These are phyloP conservation scores for Aphaenogaster ashmeadi DNA, from an alignment of 1,140 invertebrate genomes.

Conservation along the genomic window DNA sequence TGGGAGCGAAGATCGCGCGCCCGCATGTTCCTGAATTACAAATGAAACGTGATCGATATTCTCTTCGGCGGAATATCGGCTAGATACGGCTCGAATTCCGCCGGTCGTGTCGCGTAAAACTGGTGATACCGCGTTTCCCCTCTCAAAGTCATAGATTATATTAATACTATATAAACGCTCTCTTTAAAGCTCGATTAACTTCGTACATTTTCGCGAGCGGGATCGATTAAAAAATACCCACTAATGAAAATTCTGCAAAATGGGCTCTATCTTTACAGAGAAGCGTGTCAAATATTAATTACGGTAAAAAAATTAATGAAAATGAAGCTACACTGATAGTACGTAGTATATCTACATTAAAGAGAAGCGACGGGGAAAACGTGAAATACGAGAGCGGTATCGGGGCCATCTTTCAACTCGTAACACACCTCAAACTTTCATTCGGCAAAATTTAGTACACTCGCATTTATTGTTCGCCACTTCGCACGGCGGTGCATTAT, in stretches of 20 bases:
- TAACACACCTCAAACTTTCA: conserved; percentile 27
- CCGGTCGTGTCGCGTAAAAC: not conserved
- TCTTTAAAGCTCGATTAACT: not conserved
- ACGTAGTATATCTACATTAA: not conserved
- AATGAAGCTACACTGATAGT: not conserved
- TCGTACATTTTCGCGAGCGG: not conserved
- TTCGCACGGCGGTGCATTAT: conserved; percentile 39
- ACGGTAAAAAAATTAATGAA: not conserved
- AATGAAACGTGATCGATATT: conserved; percentile 42
- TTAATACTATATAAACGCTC: not conserved
- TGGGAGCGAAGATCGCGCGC: conserved; percentile 4
- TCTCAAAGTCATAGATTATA: not conserved
- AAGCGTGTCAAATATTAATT: not conserved
- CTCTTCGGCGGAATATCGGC: not conserved
- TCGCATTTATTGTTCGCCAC: conserved; percentile 29
- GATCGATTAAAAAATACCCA: not conserved
- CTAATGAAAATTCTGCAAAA: not conserved
- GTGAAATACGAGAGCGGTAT: not conserved
- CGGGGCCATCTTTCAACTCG: not conserved
- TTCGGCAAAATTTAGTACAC: conserved; percentile 32
- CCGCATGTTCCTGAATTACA: conserved; percentile 12
- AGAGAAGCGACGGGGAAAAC: not conserved
- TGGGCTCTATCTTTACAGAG: not conserved
- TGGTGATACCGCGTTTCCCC: not conserved
- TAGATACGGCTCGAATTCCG: not conserved